phyloP scores from a whole-genome alignment of 2,113 vertebrate genomes.

The Microcebus griseorufus region DNA sequence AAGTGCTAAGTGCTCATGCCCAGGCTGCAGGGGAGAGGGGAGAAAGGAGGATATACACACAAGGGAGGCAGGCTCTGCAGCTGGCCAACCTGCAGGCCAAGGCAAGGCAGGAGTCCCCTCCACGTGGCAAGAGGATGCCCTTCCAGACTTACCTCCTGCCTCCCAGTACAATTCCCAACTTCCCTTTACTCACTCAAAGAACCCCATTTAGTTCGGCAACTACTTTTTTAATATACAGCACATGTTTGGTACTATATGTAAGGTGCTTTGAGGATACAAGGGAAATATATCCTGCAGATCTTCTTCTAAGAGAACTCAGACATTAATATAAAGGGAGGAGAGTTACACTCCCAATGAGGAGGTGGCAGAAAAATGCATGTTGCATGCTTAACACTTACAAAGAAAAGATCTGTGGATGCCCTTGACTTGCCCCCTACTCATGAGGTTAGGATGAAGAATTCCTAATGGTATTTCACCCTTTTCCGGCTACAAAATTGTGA shows the following conservation, averaged over 20 bases:
- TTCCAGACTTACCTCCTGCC: neutral
- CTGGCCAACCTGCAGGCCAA: too few relatives aligned
- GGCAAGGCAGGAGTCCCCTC: too few relatives aligned
- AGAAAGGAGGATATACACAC: fast-evolving
- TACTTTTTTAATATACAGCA: neutral
- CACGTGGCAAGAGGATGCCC: fast-evolving
- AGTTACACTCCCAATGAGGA: neutral
- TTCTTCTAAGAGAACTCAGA: neutral
- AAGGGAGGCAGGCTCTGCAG: too few relatives aligned
- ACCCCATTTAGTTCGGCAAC: neutral
- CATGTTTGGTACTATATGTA: fast-evolving
- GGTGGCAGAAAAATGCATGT: neutral
- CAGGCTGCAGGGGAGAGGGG: neutral
- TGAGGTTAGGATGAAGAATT: neutral
- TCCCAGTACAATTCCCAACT: neutral
- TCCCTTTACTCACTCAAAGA: neutral
- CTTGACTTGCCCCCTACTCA: fast-evolving
- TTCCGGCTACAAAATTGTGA: neutral
- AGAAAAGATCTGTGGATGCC: neutral
- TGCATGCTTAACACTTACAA: too few relatives aligned
- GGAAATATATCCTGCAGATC: neutral
- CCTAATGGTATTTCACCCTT: too few relatives aligned
- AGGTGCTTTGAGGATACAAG: neutral
- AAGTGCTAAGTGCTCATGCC: neutral
- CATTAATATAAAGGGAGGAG: neutral